phyloP scores from a whole-genome alignment of 1,140 invertebrate genomes.

The Scaptomyza graminum region DNA sequence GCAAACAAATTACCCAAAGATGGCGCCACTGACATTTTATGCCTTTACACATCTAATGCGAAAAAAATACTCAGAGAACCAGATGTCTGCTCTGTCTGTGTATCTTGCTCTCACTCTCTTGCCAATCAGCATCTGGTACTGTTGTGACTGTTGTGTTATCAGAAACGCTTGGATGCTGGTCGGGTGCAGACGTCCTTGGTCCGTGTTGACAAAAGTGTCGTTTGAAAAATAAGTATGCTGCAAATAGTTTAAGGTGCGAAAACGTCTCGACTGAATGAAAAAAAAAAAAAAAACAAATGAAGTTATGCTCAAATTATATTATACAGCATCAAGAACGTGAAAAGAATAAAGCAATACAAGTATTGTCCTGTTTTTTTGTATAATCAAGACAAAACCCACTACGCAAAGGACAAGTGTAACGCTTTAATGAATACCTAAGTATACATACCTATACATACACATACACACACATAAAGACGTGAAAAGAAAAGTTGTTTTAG shows the following conservation, averaged over 20 bases:
- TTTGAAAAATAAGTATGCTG: slow-evolving; percentile 9
- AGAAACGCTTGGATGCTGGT: slow-evolving; percentile 78
- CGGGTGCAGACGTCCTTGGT: slow-evolving; percentile 59
- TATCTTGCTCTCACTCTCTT: background rate
- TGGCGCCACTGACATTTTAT: slow-evolving; percentile 17
- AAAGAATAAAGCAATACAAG: slow-evolving; percentile 24
- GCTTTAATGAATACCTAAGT: slow-evolving; percentile 48
- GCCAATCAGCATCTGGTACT: slow-evolving; percentile 11
- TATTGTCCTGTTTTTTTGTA: slow-evolving; percentile 26
- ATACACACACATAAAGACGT: slow-evolving; percentile 9
- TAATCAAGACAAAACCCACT: slow-evolving; percentile 25
- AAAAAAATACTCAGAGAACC: background rate
- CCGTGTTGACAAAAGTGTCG: slow-evolving; percentile 3
- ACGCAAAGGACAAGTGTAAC: slow-evolving; percentile 36
- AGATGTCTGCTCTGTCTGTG: background rate
- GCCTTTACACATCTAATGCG: background rate
- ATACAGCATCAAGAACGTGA: slow-evolving; percentile 23
- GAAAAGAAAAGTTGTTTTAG: slow-evolving; percentile 47
- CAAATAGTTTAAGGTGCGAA: slow-evolving; percentile 48
- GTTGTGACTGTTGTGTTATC: slow-evolving; percentile 59
- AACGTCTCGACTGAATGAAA: slow-evolving; percentile 36
- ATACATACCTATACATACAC: slow-evolving; percentile 33
- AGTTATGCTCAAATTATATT: slow-evolving; percentile 27
- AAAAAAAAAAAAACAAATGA: slow-evolving; percentile 26
- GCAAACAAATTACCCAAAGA: background rate